Evolutionary conservation across 2,113 vertebrate genomes (phyloP), one percentile per base, ranked within the genome.

Genomic region (Grammomys surdaster): DNA sequence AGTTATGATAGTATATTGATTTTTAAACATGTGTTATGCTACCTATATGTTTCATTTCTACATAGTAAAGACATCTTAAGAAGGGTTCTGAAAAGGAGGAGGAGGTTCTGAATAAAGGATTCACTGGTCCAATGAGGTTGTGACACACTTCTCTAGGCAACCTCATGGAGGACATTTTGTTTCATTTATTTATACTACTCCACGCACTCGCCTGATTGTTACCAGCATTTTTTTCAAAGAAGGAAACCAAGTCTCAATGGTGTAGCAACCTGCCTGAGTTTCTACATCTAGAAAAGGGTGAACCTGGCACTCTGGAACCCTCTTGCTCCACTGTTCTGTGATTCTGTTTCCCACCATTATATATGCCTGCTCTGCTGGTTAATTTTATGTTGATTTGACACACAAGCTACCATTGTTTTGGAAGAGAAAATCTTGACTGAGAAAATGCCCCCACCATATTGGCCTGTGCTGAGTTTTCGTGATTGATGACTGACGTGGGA

Each of bases 21-120:
- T 92, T 89, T 93, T 16, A 54, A 88, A 67, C 31, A 6, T 72
- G 33, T 36, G 31, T 93, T 93, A 80, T 87, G 65, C 70, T 65
- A 65, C 70, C 56, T 93, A 1, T 89, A 58, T 40, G 40, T 81
- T 96, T 91, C 69, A 81, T 81, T 94, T 90, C n/a, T 26, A 33
- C 43, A 80, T 56, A 95, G 36, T 88, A n/a, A 89, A 90, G 20
- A 10, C 88, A 14, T 48, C 26, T 88, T 86, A 69, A 3, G 73
- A 82, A 95, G 69, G 69, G 91, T 72, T 78, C 33, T 8, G 67
- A 69, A 69, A 31, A 69, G 31, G 16, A 69, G 31, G 67, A 69
- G 13, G 67, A 69, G 67, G 91, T 76, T 73, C 26, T 8, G 46
- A 14, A 76, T 48, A 85, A 75, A 46, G n/a, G 69, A 43, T 76